Base-by-base conservation (phyloP, 2,888 invertebrate genomes). In the Sinelater perroti region DNA sequence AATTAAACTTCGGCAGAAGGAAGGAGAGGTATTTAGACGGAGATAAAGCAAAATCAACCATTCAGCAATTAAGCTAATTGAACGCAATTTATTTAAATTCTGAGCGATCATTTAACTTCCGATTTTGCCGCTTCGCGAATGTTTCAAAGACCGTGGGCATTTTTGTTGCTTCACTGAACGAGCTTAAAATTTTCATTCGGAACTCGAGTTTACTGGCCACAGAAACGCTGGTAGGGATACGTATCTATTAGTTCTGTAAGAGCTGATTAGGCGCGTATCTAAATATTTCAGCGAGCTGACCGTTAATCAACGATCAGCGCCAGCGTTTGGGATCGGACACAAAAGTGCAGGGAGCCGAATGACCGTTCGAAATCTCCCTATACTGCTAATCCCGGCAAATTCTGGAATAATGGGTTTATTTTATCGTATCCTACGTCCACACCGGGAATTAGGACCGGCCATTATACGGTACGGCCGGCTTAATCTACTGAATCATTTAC, bases 341-440 rank as follows among this genome's bases (percentile, higher is more conserved):
- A 63, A 55, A 58, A 58, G 54, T 58, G 58, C 58, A 58, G 35
- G 65, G 72, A 68, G 67, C 69, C 70, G 66, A 64, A 63, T 65
- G 66, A 70, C 67, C 69, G 67, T 71, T 70, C 67, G 67, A 67
- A 72, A 70, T 70, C 70, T 67, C 67, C 63, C 67, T 70, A 67
- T 69, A 70, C 66, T 58, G 69, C 70, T 72, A 72, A 74, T 72
- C 71, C 72, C 59, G 67, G 67, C 69, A 72, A 72, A 72, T 70
- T 72, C 72, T 69, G 68, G 71, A 68, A 72, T 72, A 73, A 73
- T 72, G 71, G 69, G 70, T 71, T 69, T 69, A 73, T 73, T 72
- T 67, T 66, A 67, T 69, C 67, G 64, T 60, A 61, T 67, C 65
- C 68, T 67, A 69, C 65, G 66, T 63, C 63, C 60, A 64, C 62